These are phyloP conservation scores for Drosophila orosa DNA, from an alignment of 1,140 invertebrate genomes.

Conservation along the genomic window DNA sequence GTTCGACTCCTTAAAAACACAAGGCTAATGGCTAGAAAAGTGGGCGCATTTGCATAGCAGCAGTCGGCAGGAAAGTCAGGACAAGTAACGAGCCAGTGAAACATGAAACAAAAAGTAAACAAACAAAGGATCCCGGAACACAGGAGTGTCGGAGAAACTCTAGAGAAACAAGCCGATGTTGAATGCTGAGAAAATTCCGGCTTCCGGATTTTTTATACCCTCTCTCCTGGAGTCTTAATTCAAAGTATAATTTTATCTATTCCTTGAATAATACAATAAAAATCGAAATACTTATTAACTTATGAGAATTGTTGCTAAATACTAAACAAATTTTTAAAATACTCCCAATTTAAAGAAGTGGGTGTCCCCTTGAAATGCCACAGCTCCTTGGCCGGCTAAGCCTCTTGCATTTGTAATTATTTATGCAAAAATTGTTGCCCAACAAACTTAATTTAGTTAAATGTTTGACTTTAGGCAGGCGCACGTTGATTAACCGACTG, in stretches of 20 bases:
- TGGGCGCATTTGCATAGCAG: slow-evolving; percentile 38
- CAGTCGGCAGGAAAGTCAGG: slow-evolving; percentile 27
- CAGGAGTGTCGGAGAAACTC: background rate
- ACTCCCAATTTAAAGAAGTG: background rate
- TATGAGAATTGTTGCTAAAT: too few species aligned
- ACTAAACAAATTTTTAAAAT: background rate
- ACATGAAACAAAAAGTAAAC: slow-evolving; percentile 47
- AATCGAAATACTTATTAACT: background rate
- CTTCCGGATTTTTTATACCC: slow-evolving; percentile 7
- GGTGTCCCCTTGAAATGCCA: background rate
- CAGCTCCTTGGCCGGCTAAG: slow-evolving; percentile 6
- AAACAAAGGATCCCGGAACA: slow-evolving; percentile 19
- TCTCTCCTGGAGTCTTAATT: background rate
- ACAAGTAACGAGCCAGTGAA: slow-evolving; percentile 41
- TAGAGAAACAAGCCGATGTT: background rate
- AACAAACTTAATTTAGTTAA: slow-evolving; percentile 82
- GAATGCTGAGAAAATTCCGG: background rate
- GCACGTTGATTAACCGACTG: slow-evolving; percentile 67
- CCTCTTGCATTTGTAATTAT: slow-evolving; percentile 64
- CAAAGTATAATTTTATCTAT: background rate
- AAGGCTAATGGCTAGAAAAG: slow-evolving; percentile 38
- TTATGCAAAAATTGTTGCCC: slow-evolving; percentile 78
- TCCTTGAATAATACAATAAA: too few species aligned
- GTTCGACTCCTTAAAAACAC: slow-evolving; percentile 13
- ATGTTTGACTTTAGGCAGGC: slow-evolving; percentile 76